phyloP scores from a whole-genome alignment of 2,888 invertebrate species.

The Azorinus chamasolen region DNA sequence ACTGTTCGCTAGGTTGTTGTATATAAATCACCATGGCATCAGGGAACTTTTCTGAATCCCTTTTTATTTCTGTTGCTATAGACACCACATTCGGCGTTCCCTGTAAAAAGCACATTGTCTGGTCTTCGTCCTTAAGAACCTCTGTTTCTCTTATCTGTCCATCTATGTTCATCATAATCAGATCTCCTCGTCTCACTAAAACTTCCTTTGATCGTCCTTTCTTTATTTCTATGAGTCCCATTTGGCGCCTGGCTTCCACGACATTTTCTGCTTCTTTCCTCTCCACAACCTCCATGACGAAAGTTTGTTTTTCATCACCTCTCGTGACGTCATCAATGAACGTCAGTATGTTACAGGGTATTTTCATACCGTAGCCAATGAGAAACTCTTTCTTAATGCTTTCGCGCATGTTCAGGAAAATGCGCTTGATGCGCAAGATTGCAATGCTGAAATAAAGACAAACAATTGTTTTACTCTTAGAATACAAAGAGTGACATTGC shows the following conservation, averaged over 20 bases:
- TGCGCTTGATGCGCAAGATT: slow-evolving; percentile 61
- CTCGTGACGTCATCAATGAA: slow-evolving; percentile 66
- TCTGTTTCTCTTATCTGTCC: slow-evolving; percentile 65
- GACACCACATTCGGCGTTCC: slow-evolving; percentile 61
- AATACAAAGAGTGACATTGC: too few relatives aligned
- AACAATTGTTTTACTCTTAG: too few relatives aligned
- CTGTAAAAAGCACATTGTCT: slow-evolving; percentile 49
- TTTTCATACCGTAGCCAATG: slow-evolving; percentile 63
- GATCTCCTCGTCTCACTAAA: slow-evolving; percentile 58
- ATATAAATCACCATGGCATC: slow-evolving; percentile 65
- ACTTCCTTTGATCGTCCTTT: slow-evolving; percentile 68
- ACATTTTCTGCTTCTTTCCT: slow-evolving; percentile 52
- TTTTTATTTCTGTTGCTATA: slow-evolving; percentile 66
- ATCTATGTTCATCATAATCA: slow-evolving; percentile 52
- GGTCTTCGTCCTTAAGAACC: slow-evolving; percentile 46
- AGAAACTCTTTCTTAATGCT: slow-evolving; percentile 68
- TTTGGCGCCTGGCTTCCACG: slow-evolving; percentile 50
- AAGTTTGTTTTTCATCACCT: slow-evolving; percentile 58
- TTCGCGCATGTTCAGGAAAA: slow-evolving; percentile 72
- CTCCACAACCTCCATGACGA: slow-evolving; percentile 64
- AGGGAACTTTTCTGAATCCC: slow-evolving; percentile 68
- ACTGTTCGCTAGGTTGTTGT: slow-evolving; percentile 29
- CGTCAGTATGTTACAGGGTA: slow-evolving; percentile 64
- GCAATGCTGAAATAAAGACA: slow-evolving; percentile 51
- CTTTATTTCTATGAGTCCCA: slow-evolving; percentile 64